These are phyloP conservation scores for Condylostylus longicornis DNA, from an alignment of 1,140 invertebrate species.

Conservation along the genomic window DNA sequence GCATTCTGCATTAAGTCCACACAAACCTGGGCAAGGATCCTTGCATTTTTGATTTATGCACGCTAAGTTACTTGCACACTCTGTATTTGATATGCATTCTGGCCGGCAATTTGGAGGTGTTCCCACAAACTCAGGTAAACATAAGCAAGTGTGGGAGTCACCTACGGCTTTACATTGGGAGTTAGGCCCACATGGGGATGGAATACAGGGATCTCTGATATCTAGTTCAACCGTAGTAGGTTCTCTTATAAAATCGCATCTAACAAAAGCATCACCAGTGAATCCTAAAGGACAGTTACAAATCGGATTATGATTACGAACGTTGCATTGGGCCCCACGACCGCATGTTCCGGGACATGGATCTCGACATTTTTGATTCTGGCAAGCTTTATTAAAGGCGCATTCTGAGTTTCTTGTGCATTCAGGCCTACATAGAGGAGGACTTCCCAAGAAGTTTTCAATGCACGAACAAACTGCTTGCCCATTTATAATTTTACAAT, in stretches of 20 bases:
- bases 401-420: slow-evolving; percentile 54
- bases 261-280: slow-evolving; percentile 32
- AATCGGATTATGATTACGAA: slow-evolving; percentile 43
- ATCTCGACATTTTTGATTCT: slow-evolving; percentile 45
- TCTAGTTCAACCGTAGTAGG: slow-evolving; percentile 47
- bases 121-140: slow-evolving; percentile 34
- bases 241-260: slow-evolving; percentile 43
- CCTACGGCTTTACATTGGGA: slow-evolving; percentile 42
- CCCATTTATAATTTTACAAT: slow-evolving; percentile 44
- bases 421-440: slow-evolving; percentile 50
- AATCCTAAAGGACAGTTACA: slow-evolving; percentile 32
- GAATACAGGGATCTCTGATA: slow-evolving; percentile 41
- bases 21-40: slow-evolving; percentile 46
- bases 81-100: slow-evolving; percentile 37
- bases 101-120: slow-evolving; percentile 35
- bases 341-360: slow-evolving; percentile 50
- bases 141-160: slow-evolving; percentile 38
- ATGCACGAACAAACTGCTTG: slow-evolving; percentile 48
- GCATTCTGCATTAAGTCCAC: slow-evolving; percentile 44
- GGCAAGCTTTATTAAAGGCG: slow-evolving; percentile 42
- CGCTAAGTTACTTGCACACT: slow-evolving; percentile 41
- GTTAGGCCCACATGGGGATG: slow-evolving; percentile 55
- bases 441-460: slow-evolving; percentile 42
- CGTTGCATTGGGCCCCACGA: slow-evolving; percentile 39
- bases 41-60: slow-evolving; percentile 48